Evolutionary conservation across 2,888 invertebrate genomes (phyloP).

Genomic region (Scaptomyza flava): DNA sequence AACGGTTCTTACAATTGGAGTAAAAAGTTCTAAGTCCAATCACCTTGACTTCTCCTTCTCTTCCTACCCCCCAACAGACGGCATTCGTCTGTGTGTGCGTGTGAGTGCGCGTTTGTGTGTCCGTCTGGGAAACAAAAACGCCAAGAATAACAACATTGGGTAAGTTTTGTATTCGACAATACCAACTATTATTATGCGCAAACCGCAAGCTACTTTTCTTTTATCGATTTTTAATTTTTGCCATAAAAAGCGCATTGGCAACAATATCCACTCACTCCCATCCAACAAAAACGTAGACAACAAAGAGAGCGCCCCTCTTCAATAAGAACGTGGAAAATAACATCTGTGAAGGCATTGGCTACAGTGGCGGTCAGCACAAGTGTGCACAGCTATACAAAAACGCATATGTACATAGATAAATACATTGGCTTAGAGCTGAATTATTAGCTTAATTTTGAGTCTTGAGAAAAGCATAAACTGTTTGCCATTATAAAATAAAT

Average conservation of each 20-base stretch:
- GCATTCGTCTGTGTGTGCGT: constrained; percentile 24
- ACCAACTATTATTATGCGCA: constrained; percentile 1
- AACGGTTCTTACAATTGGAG: constrained; percentile 85
- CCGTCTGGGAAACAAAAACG: not conserved
- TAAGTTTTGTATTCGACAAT: constrained; percentile 28
- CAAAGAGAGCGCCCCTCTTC: constrained; percentile 42
- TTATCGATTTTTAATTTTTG: constrained; percentile 61
- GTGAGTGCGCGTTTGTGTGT: constrained; percentile 12
- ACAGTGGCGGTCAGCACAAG: constrained; percentile 38
- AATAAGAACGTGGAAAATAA: constrained; percentile 33
- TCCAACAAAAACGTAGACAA: constrained; percentile 54
- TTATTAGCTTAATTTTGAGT: too few species aligned
- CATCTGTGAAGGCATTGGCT: constrained; percentile 39
- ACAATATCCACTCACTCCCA: constrained; percentile 11
- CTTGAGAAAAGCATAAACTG: too few species aligned
- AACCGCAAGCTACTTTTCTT: constrained; percentile 2
- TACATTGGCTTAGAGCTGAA: not conserved
- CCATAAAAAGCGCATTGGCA: constrained; percentile 40
- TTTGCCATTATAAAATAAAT: too few species aligned
- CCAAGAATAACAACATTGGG: constrained; percentile 20
- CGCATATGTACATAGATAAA: too few species aligned
- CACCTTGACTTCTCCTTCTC: not conserved
- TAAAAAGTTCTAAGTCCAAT: constrained; percentile 80
- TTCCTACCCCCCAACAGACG: constrained; percentile 22
- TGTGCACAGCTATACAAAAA: not conserved